Base-by-base conservation (phyloP, 2,888 invertebrate genomes). In the Tetragonula carbonaria region DNA sequence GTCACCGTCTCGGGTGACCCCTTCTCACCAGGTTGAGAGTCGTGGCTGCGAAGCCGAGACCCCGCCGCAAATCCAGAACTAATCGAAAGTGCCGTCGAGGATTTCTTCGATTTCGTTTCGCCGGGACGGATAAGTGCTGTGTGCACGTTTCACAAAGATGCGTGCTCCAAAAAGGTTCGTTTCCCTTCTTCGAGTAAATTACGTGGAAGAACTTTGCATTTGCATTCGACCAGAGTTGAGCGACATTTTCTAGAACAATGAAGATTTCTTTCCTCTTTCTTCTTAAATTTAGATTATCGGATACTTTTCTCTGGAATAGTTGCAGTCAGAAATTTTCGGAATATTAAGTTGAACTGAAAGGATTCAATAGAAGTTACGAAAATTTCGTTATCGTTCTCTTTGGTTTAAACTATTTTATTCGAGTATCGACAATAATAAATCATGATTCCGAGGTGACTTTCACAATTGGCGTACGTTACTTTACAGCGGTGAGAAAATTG, bases 1-100 rank as follows among this genome's bases (percentile, higher is more conserved):
- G 85, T 84, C 88, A 79, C 71, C 79, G 53, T 33, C 33, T 33
- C 75, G 87, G 45, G 51, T 79, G 89, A 87, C 89, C 89, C 73
- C 79, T 81, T 80, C 72, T 78, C 75, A 78, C 73, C 88, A 79
- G 74, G 75, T 13, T 74, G 74, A 78, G 80, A 59, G 65, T 74
- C 80, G 71, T 80, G 75, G 73, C 80, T 78, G 84, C 82, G 80
- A 87, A 84, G 68, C 71, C 38, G 65, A n/a, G 55, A 79, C 55
- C 8, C 55, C 74, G 71, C 72, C 74, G 80, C 84, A 78, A 89
- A 89, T 82, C 86, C 87, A 80, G 84, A 89, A 88, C 88, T 89
- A 88, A 89, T 89, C 84, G 86, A 83, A 80, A 89, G 86, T 87
- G 76, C 81, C 72, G 68, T 75, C 57, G 72, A 63, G 50, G 51